Evolutionary conservation across 2,888 invertebrate species (phyloP).

Genomic region (Gymnoscelis rufifasciata): DNA sequence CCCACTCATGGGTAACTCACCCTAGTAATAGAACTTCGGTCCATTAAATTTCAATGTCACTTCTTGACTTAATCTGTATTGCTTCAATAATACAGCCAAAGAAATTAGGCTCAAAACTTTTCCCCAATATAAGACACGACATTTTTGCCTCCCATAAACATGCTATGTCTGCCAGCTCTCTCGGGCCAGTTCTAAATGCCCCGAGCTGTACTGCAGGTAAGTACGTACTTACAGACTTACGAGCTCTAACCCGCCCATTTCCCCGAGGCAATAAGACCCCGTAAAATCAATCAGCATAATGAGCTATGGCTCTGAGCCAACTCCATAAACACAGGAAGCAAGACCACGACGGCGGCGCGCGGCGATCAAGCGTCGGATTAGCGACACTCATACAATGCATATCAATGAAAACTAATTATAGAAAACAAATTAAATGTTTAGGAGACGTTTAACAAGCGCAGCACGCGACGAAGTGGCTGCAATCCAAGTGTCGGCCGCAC

Average conservation of each 20-base stretch:
- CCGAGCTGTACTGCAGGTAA: not conserved
- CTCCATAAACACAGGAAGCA: slow-evolving; percentile 34
- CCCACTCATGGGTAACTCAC: no score
- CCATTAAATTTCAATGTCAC: no score
- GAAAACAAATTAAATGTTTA: slow-evolving; percentile 14
- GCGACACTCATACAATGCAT: slow-evolving; percentile 11
- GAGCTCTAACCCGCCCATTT: not conserved
- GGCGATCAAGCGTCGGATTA: not conserved
- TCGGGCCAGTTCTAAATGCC: no score
- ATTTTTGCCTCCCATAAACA: no score
- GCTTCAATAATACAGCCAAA: no score
- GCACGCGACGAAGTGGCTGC: slow-evolving; percentile 8
- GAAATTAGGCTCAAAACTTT: no score
- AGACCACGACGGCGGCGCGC: not conserved
- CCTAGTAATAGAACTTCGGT: no score
- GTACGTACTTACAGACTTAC: not conserved
- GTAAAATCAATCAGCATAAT: slow-evolving; percentile 56
- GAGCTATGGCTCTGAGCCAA: slow-evolving; percentile 43
- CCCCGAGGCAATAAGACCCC: slow-evolving; percentile 30
- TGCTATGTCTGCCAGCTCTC: no score
- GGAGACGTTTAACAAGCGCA: slow-evolving; percentile 9
- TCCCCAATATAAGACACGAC: no score
- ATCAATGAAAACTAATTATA: slow-evolving; percentile 26
- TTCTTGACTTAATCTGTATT: no score
- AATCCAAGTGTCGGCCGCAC: not conserved